Percentiles rank a stretch among this genome's conserved stretches.
phyloP scores from a whole-genome alignment of 2,888 invertebrate species.

The Xestia c-nigrum region DNA sequence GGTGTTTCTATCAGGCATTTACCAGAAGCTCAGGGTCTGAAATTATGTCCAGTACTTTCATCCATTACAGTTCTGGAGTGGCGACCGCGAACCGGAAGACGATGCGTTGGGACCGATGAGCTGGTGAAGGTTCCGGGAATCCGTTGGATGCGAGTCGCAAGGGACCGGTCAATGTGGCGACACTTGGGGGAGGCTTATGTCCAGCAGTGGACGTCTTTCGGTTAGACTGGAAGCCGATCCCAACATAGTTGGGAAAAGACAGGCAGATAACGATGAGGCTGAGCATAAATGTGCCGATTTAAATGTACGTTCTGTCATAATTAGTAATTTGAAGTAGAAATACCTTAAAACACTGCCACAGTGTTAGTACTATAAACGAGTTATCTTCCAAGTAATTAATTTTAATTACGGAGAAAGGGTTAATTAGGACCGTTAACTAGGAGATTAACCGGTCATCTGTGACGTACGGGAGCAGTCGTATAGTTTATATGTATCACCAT shows the following conservation, averaged over 20 bases:
- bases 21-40: neutral
- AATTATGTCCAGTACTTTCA: neutral
- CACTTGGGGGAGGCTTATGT: no score
- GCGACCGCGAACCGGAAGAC: no score
- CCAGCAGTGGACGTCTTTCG: no score
- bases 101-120: no score
- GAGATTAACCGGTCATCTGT: constrained; percentile 7
- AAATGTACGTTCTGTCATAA: neutral
- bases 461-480: neutral
- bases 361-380: neutral
- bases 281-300: neutral
- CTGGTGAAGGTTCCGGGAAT: no score
- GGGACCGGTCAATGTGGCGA: no score
- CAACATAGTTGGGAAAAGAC: no score
- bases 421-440: constrained; percentile 17
- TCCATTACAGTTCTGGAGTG: no score
- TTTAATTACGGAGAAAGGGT: constrained; percentile 35
- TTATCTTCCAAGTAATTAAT: constrained; percentile 29
- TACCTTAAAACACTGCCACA: neutral
- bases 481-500: neutral
- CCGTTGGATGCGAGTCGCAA: no score
- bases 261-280: neutral
- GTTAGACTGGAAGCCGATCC: no score
- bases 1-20: neutral
- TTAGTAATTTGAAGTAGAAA: neutral